These are phyloP conservation scores for Himalopsyche japonica DNA, from an alignment of 2,888 invertebrate species.

Conservation along the genomic window DNA sequence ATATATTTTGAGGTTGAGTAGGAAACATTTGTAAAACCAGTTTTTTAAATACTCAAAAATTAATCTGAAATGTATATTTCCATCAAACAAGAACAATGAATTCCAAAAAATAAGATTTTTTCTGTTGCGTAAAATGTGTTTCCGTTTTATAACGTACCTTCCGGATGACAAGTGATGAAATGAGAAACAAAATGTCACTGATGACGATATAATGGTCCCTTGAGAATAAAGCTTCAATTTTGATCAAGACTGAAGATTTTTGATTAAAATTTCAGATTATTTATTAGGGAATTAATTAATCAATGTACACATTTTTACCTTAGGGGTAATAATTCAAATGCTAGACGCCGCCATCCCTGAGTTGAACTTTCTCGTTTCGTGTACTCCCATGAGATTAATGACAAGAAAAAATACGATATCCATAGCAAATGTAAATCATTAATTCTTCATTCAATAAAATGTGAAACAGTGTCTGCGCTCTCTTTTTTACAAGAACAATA, in stretches of 20 bases:
- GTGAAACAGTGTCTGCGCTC: too few relatives aligned
- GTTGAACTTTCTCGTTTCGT: background rate
- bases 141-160: too few relatives aligned
- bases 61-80: too few relatives aligned
- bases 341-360: background rate
- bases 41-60: too few relatives aligned
- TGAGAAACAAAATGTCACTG: background rate
- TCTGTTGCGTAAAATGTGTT: too few relatives aligned
- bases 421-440: background rate
- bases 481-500: too few relatives aligned
- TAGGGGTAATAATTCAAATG: background rate
- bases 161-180: too few relatives aligned
- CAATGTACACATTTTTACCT: background rate
- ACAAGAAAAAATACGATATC: background rate
- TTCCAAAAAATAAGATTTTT: too few relatives aligned
- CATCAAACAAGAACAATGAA: too few relatives aligned
- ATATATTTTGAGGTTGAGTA: too few relatives aligned
- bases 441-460: background rate
- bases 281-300: background rate
- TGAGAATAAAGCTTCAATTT: background rate
- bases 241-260: background rate
- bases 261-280: background rate
- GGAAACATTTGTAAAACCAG: too few relatives aligned
- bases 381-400: background rate
- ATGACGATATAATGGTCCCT: background rate